phyloP scores from a whole-genome alignment of 2,113 vertebrate genomes.

The Cephalopterus ornatus region DNA sequence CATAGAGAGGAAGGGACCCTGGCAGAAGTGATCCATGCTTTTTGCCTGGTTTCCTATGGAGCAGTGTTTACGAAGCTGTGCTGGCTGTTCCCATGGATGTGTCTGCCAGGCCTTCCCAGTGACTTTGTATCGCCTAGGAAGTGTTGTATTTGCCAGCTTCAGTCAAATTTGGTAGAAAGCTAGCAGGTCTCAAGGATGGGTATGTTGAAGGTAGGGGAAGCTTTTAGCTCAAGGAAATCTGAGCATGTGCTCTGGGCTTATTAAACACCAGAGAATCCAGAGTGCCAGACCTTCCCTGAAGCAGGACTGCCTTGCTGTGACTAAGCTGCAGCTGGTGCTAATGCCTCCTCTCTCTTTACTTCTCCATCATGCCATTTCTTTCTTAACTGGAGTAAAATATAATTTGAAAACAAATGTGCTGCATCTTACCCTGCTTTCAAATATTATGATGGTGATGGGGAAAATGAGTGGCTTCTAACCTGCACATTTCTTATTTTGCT shows the following conservation, averaged over 20 bases:
- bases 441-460: neutral
- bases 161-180: neutral
- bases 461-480: neutral
- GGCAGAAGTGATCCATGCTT: neutral
- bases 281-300: neutral
- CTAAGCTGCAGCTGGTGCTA: neutral
- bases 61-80: neutral
- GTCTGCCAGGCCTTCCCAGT: neutral
- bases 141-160: neutral
- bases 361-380: neutral
- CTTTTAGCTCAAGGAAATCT: neutral
- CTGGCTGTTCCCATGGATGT: neutral
- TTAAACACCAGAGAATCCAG: neutral
- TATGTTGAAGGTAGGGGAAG: neutral
- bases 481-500: neutral
- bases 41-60: neutral
- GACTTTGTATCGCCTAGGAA: neutral
- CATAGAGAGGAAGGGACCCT: neutral
- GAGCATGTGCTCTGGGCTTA: rapidly evolving
- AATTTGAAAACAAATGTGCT: neutral
- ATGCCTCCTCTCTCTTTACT: neutral
- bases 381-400: neutral
- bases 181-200: neutral
- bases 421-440: neutral
- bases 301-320: rapidly evolving